Evolutionary conservation across 2,113 vertebrate genomes (phyloP), one percentile per base, ranked within the genome.

Genomic region (Pampusana beccarii): DNA sequence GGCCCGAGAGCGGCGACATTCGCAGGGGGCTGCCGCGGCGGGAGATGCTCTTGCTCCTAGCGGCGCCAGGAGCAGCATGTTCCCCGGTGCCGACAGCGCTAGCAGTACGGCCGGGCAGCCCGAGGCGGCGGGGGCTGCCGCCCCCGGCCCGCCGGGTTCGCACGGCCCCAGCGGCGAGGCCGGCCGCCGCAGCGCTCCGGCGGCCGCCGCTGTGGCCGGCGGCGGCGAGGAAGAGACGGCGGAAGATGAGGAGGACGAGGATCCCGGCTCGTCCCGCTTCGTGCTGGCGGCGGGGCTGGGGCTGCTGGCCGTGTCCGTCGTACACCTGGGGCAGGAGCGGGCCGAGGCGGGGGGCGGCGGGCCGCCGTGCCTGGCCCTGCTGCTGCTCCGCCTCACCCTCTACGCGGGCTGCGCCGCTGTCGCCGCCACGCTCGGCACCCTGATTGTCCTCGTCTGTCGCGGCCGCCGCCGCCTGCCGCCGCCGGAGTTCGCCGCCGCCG

Each of bases 21-120:
- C 80, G 95, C n/a, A 83, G 94, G 71, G 87, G 72, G 87, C 90
- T 53, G 72, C 42, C 62, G 34, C 58, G 93, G 88, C 96, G 38
- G 97, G 97, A 97, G 96, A 98, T 98, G 97, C 89, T 92, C 97
- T 91, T 91, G 82, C 88, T 78, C 48, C 89, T 95, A 83, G 96
- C 88, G 90, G 92, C 94, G 28, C 88, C 92, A 77, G 89, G 73
- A 94, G 93, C 97, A 98, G 95, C 94, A 97, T 97, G 97, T 96
- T 97, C 67, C 92, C 92, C 86, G 95, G 89, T 73, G 92, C 93
- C 88, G 95, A 97, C 91, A 82, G 95, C 88, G 85, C 94, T 94
- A 87, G 86, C 62, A 46, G 86, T 70, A 58, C 67, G 62, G 48
- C 69, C 40, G 85, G 92, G 81, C 92, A 72, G 74, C 54, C 56